phyloP scores from a whole-genome alignment of 1,140 invertebrate species.

The Chironomus tepperi region DNA sequence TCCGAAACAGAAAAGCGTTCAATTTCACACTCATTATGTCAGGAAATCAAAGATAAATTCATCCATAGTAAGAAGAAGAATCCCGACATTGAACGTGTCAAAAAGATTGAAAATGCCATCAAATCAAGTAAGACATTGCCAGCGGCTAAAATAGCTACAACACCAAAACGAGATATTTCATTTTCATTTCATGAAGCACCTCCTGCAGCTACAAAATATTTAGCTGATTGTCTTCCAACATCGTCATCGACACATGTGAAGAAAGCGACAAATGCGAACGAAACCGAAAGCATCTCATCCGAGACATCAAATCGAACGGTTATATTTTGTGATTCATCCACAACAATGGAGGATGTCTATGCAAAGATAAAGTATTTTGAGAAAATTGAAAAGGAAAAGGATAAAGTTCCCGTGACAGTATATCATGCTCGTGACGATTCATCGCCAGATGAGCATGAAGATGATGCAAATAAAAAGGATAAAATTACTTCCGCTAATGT shows the following conservation, averaged over 20 bases:
- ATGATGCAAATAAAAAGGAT: constrained; percentile 37
- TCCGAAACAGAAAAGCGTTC: background rate
- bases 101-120: constrained; percentile 2
- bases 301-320: constrained; percentile 58
- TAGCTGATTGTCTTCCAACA: background rate
- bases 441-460: constrained; percentile 40
- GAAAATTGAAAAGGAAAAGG: constrained; percentile 43
- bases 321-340: constrained; percentile 42
- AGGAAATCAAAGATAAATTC: constrained; percentile 11
- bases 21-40: constrained; percentile 7
- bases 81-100: background rate
- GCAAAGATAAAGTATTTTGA: constrained; percentile 75
- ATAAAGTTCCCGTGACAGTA: constrained; percentile 42
- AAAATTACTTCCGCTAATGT: constrained; percentile 29
- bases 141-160: background rate
- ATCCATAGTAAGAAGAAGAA: background rate
- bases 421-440: constrained; percentile 48
- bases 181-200: constrained; percentile 16
- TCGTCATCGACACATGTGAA: background rate
- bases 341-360: constrained; percentile 48
- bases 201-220: constrained; percentile 2
- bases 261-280: constrained; percentile 42
- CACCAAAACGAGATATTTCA: constrained; percentile 17
- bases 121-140: constrained; percentile 27
- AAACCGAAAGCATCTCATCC: constrained; percentile 59